Evolutionary conservation across 1,140 invertebrate species (phyloP), one percentile per base, ranked within the genome.

Genomic region (Aphaenogaster ashmeadi): DNA sequence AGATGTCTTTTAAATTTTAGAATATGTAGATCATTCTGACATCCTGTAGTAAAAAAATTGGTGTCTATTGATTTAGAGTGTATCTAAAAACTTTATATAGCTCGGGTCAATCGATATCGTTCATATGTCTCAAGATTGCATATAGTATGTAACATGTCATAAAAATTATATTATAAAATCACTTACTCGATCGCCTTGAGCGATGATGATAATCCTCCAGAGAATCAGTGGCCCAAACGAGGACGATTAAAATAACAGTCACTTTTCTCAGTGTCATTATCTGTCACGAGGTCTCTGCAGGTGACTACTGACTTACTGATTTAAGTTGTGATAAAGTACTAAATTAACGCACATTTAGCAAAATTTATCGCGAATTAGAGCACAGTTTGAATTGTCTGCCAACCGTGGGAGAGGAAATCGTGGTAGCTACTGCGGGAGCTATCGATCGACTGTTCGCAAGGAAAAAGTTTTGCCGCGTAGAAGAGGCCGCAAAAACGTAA

Each of bases 161-260:
- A 47, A 69, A 69, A 69, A 47, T 69, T 67, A 47, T 44, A 21
- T 47, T 69, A 27, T 69, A 69, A 50, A 50, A 33, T 69, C 13
- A 89, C 89, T 92, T 86, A 93, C 92, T 84, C n/a, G 91, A 89
- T 64, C 87, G 66, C 58, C 87, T 92, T 41, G 81, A 54, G 47
- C 87, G 91, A 47, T 88, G 85, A 75, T 75, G 38, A 72, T 18
- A 62, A 33, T 38, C 56, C 11, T 86, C 85, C 64, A 86, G 74
- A 44, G 88, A 72, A 72, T 54, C 87, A 86, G 78, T 13, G 52
- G 67, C 87, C 50, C 69, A 89, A 84, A 85, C 52, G 13, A 90
- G 36, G 38, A 92, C 85, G 27, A 92, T 66, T 21, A 83, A 74
- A 80, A 87, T 86, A 52, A 89, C 27, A 74, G 88, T 67, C 11